Conservation (phyloP, 2,888 invertebrate genomes). For the Meliscaeva auricollis region DNA sequence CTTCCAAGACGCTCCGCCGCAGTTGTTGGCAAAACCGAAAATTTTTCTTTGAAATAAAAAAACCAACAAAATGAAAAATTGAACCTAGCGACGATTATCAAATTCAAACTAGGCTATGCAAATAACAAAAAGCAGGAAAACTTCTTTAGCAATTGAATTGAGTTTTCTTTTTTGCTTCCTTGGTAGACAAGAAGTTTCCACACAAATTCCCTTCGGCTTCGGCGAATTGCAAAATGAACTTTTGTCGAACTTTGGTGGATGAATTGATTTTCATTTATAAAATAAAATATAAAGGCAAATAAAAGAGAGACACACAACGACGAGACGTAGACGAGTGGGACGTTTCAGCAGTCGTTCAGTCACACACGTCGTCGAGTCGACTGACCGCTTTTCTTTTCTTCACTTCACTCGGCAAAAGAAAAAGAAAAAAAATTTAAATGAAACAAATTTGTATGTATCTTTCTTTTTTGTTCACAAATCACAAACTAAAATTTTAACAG, state of each 20-base stretch:
- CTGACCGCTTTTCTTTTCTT: conserved; percentile 33
- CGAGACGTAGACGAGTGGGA: conserved; percentile 57
- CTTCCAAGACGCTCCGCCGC: conserved; percentile 64
- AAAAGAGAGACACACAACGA: conserved; percentile 55
- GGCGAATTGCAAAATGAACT: conserved; percentile 71
- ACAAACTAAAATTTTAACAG: neutral
- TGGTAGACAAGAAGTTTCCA: conserved; percentile 49
- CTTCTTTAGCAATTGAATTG: conserved; percentile 31
- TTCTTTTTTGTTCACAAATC: conserved; percentile 28
- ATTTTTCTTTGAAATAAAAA: conserved; percentile 23
- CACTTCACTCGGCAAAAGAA: neutral
- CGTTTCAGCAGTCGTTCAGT: conserved; percentile 41
- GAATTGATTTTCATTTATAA: conserved; percentile 74
- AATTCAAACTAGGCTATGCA: conserved; percentile 51
- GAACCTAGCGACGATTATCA: conserved; percentile 27
- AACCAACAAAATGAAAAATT: conserved; percentile 45
- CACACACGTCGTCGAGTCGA: conserved; percentile 40
- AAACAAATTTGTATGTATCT: conserved; percentile 33
- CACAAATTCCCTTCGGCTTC: conserved; percentile 59
- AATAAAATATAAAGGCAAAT: conserved; percentile 40
- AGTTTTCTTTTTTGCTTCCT: conserved; percentile 43
- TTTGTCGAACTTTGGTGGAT: conserved; percentile 66
- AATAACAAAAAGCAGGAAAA: conserved; percentile 44
- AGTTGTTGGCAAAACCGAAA: conserved; percentile 60
- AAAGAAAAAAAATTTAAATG: conserved; percentile 3